Evolutionary conservation across 2,888 invertebrate genomes (phyloP).

Genomic region (Drosophila borborema): DNA sequence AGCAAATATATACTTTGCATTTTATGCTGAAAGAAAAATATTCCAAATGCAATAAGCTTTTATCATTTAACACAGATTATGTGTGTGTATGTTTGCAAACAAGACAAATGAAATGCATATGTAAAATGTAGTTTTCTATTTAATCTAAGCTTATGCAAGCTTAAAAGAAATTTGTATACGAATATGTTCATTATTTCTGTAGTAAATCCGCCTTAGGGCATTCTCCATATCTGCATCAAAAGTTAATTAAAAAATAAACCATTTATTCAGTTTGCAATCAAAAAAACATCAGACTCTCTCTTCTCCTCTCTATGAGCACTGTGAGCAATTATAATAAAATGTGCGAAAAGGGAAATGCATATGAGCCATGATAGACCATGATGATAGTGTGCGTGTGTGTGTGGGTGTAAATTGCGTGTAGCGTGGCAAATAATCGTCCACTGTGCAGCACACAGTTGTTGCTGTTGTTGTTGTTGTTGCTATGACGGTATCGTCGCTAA

Average conservation of each 20-base stretch:
- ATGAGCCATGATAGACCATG: conserved; percentile 6
- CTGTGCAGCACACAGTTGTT: conserved; percentile 9
- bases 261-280: conserved; percentile 23
- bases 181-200: not conserved
- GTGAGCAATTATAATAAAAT: conserved; percentile 31
- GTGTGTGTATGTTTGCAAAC: not conserved
- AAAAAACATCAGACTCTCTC: not conserved
- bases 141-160: not conserved
- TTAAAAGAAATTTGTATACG: not conserved
- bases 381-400: not conserved
- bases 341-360: conserved; percentile 30
- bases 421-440: conserved; percentile 35
- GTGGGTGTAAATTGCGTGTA: conserved; percentile 32
- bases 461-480: conserved; percentile 27
- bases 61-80: not conserved
- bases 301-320: not conserved
- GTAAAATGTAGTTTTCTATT: not conserved
- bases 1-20: not conserved
- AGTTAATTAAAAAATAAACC: conserved; percentile 15
- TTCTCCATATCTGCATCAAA: conserved; percentile 16
- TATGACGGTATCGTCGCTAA: conserved; percentile 57
- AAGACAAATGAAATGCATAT: not conserved
- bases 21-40: not conserved
- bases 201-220: not conserved
- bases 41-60: not conserved